Evolutionary conservation across 2,797 vertebrate species (phyloP).

Genomic region (Falco novaeseelandiae): DNA sequence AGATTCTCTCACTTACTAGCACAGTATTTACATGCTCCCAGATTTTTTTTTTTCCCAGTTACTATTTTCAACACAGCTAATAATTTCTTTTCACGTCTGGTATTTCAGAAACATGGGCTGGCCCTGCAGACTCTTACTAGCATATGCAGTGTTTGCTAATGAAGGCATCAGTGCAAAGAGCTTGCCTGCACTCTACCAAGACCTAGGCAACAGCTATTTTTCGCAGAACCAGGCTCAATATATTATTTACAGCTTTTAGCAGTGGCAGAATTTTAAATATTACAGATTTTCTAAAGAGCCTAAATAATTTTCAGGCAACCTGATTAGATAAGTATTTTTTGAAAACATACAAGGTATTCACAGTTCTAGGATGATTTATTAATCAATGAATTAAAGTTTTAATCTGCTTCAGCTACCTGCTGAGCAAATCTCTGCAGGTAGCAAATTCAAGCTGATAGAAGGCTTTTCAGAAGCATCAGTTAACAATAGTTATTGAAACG

Average conservation of each 20-base stretch:
- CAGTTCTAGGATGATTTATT: constrained; percentile 17
- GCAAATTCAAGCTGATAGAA: background rate
- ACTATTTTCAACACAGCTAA: background rate
- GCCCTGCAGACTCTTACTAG: background rate
- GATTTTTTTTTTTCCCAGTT: background rate
- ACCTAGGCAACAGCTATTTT: background rate
- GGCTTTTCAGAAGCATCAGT: constrained; percentile 61
- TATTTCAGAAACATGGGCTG: constrained; percentile 8
- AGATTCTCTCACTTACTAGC: background rate
- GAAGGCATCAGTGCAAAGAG: background rate
- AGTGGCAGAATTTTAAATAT: background rate
- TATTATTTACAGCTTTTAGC: background rate
- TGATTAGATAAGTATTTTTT: background rate
- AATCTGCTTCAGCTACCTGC: constrained; percentile 19
- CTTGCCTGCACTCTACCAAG: background rate
- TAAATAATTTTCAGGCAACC: background rate
- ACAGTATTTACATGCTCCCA: background rate
- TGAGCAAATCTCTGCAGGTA: constrained; percentile 41
- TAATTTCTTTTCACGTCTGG: background rate
- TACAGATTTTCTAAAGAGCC: background rate
- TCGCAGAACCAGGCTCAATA: background rate
- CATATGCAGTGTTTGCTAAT: background rate
- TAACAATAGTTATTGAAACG: constrained; percentile 63
- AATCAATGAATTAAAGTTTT: constrained; percentile 40
- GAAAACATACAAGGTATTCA: background rate